Evolutionary conservation across 2,888 invertebrate species (phyloP).

Genomic region (Amblyjoppa fuscipennis): DNA sequence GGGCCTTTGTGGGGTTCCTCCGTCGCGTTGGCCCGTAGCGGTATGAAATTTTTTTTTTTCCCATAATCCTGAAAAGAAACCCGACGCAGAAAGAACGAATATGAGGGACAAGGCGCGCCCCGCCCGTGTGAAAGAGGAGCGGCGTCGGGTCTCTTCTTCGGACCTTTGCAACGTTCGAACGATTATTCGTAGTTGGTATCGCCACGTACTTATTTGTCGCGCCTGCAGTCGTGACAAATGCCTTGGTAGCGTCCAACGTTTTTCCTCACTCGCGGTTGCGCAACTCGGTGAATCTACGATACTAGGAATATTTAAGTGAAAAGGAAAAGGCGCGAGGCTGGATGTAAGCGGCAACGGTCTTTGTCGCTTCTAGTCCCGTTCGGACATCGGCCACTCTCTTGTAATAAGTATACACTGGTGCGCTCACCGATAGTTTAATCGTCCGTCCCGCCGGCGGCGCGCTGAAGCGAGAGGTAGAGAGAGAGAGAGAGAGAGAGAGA

Average conservation of each 20-base stretch:
- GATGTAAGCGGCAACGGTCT: conserved; percentile 16
- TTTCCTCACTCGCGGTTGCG: too few relatives aligned
- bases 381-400: background rate
- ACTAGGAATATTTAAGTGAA: background rate
- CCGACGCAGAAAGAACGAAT: conserved; percentile 74
- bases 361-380: conserved; percentile 24
- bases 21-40: conserved; percentile 13
- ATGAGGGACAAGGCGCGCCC: conserved; percentile 36
- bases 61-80: conserved; percentile 82
- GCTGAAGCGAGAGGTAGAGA: conserved; percentile 10
- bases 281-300: background rate
- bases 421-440: background rate
- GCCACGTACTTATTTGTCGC: too few relatives aligned
- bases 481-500: background rate
- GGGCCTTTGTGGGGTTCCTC: conserved; percentile 66
- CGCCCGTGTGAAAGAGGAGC: background rate
- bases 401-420: conserved; percentile 25
- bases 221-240: too few relatives aligned
- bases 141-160: background rate
- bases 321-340: background rate
- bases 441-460: conserved; percentile 15
- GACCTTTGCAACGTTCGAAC: background rate
- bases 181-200: background rate
- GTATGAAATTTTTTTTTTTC: conserved; percentile 68
- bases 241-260: too few relatives aligned